These are phyloP conservation scores for Sebastes matsubarae DNA, from an alignment of 2,797 vertebrate species.

Conservation along the genomic window DNA sequence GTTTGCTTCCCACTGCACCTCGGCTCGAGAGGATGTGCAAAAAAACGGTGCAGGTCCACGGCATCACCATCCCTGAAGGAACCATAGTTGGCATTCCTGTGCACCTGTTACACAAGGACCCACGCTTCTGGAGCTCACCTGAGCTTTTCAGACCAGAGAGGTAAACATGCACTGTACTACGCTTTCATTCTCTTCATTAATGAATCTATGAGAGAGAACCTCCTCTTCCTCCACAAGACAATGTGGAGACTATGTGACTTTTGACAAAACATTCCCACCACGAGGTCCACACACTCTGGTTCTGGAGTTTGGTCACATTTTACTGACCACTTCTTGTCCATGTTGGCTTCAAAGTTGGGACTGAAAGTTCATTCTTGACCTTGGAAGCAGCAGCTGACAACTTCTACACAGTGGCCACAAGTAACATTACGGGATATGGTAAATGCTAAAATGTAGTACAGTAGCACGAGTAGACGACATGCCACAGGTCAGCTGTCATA, in stretches of 20 bases:
- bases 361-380: background rate
- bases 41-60: constrained; percentile 65
- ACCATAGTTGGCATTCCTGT: constrained; percentile 63
- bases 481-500: background rate
- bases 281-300: background rate
- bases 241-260: background rate
- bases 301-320: background rate
- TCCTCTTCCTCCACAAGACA: background rate
- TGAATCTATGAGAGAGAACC: background rate
- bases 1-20: constrained; percentile 58
- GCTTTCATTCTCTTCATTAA: background rate
- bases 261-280: background rate
- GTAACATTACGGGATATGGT: background rate
- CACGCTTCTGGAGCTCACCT: constrained; percentile 70
- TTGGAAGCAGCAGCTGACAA: background rate
- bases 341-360: background rate
- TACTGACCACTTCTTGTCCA: background rate
- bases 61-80: constrained; percentile 75
- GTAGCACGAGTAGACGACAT: background rate
- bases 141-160: constrained; percentile 82
- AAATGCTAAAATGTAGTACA: background rate
- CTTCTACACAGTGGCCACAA: background rate
- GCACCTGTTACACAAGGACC: constrained; percentile 64
- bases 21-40: constrained; percentile 79
- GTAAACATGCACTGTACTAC: constrained; percentile 32